Percentiles rank a stretch among this genome's conserved stretches.
phyloP scores from a whole-genome alignment of 1,140 invertebrate species.

The roundworm (Caenorhabditis elegans) region DNA sequence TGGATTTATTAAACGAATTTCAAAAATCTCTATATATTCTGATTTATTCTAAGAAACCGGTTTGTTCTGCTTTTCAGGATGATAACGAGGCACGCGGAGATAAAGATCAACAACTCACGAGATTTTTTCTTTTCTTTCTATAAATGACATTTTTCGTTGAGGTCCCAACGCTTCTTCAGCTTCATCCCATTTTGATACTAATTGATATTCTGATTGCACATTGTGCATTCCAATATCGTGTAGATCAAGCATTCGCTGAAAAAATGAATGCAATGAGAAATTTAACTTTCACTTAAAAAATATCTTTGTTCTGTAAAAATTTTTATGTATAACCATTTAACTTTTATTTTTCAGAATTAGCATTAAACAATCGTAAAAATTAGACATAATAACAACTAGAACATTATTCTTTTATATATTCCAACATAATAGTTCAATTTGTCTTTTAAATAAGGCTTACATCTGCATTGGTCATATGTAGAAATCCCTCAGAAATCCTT shows the following conservation, averaged over 20 bases:
- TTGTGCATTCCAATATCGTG: conserved; percentile 26
- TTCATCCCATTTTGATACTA: conserved; percentile 14
- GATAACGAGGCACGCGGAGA: neutral
- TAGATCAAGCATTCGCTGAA: conserved; percentile 5
- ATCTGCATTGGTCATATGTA: conserved; percentile 17
- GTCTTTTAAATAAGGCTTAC: neutral
- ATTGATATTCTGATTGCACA: conserved; percentile 19
- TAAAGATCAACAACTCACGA: neutral
- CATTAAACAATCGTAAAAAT: too few species aligned
- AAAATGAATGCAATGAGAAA: too few species aligned
- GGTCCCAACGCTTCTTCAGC: neutral
- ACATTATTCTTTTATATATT: too few species aligned
- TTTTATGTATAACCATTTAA: too few species aligned
- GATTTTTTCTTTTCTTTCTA: conserved; percentile 20
- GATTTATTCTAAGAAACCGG: neutral
- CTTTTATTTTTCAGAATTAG: too few species aligned
- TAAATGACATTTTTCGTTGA: neutral
- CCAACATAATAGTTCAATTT: too few species aligned
- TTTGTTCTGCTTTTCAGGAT: neutral
- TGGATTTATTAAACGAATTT: neutral
- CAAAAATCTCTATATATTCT: neutral
- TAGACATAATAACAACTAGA: too few species aligned
- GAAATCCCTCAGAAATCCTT: neutral
- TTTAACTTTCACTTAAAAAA: too few species aligned
- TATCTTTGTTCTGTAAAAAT: too few species aligned